Conservation (phyloP, 2,113 vertebrate species). For the Megatriorchis doriae region DNA sequence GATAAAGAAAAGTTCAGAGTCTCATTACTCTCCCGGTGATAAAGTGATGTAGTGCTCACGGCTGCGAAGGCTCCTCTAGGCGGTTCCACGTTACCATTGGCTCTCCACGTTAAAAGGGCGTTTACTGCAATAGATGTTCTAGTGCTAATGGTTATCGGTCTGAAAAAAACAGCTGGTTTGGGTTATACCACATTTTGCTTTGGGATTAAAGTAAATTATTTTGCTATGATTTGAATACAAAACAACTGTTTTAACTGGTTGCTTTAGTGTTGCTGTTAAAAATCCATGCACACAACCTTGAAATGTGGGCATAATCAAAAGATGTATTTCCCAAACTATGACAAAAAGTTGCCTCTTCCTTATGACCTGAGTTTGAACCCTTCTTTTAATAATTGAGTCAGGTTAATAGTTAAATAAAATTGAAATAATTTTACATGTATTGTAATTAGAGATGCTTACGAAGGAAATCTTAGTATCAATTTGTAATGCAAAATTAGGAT, state of each 20-base stretch:
- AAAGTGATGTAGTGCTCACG: background rate
- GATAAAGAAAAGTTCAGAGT: conserved; percentile 57
- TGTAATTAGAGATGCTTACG: background rate
- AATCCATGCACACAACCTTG: background rate
- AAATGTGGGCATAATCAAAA: background rate
- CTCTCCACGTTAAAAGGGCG: rapidly evolving
- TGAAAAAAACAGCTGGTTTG: background rate
- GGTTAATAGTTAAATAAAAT: background rate
- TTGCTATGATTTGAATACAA: background rate
- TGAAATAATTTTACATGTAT: background rate
- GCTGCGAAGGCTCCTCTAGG: background rate
- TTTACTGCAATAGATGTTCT: background rate
- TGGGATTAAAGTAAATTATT: background rate
- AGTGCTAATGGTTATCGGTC: background rate
- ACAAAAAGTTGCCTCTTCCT: background rate
- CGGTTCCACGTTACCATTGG: background rate
- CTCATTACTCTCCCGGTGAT: background rate
- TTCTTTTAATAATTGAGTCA: background rate
- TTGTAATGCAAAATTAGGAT: background rate
- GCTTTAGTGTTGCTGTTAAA: background rate
- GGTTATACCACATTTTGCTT: background rate
- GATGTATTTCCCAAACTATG: background rate
- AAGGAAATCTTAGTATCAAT: background rate
- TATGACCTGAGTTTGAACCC: background rate
- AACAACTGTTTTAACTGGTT: background rate